Evolutionary conservation across 2,113 vertebrate genomes (phyloP), one percentile per base, ranked within the genome.

Genomic region (Bucco capensis): DNA sequence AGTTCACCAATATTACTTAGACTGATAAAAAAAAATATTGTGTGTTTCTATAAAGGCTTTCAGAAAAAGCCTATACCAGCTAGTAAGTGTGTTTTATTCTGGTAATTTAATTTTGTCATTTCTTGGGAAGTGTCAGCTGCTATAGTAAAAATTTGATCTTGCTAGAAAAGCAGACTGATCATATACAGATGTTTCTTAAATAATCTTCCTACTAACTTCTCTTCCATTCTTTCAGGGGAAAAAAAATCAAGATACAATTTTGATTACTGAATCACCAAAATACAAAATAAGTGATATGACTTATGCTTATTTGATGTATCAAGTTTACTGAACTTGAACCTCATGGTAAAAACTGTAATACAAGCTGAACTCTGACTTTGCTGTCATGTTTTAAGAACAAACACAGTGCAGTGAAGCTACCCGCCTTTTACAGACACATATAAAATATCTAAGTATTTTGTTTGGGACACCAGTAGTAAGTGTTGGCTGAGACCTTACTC

Each of bases 271-370:
- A 64, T 79, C 14, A 61, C 14, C 4, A 22, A 78, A 88, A 28
- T 17, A 35, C 1, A 5, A 72, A 65, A 49, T 25, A 65, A 83
- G 8, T 0, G 2, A 25, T 22, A 53, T 3, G 2, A 49, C 17
- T 58, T 22, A 38, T 0, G 0, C 12, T 33, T 73, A 56, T 30
- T 51, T 0, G 0, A 62, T 13, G 27, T 31, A 25, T 0, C 10
- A 30, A 12, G 10, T 76, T 53, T 60, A 57, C 19, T 65, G 5
- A 83, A 74, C 4, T 38, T 37, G 19, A 86, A 38, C 14, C 9
- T 47, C 47, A n/a, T 2, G 4, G 35, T 44, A 79, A 64, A 17
- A 50, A 31, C 12, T 42, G 12, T n/a, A 67, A 33, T 10, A 37
- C 3, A 4, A 74, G 47, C 9, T 28, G 5, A 16, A 61, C 13